Evolutionary conservation across 2,113 vertebrate genomes (phyloP), one percentile per base, ranked within the genome.

Genomic region (Pachypanchax playfairii): DNA sequence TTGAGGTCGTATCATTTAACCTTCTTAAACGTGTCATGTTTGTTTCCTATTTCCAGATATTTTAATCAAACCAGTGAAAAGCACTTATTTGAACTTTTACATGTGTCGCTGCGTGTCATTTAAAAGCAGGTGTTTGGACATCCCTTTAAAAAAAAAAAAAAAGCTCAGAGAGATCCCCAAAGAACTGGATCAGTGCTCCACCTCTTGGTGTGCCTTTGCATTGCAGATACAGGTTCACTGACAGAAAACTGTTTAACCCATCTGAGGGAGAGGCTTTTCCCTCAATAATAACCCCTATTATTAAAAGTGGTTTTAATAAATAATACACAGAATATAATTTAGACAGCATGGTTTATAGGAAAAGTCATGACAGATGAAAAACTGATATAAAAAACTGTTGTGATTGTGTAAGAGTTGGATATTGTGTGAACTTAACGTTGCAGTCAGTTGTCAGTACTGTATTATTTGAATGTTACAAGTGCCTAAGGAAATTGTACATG

Each of bases 121-220:
- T 70, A 33, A 54, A 35, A 52, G 52, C 72, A 60, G 62, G 26
- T 18, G 6, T 48, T 73, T 35, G 65, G 65, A 72, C 63, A 62
- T 74, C 64, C 57, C 60, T 78, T 71, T 50, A 69, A 71, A 81
- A n/a, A n/a, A n/a, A n/a, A n/a, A n/a, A n/a, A n/a, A n/a, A n/a
- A 74, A 54, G 69, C 77, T 64, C 59, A 62, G 55, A 65, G 65
- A 57, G 58, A 8, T 56, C 49, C 49, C 17, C 53, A 59, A 50
- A 81, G 67, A 54, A 60, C 71, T 71, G 75, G 70, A 75, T 63
- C 75, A 86, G 85, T 79, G 82, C 90, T 84, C 85, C 87, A 84
- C 84, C 85, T 83, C 60, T 79, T 85, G 87, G 87, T 80, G 86
- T 88, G 85, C 87, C 88, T 88, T 88, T 85, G 78, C 57, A 79